Percentiles rank a stretch among this genome's conserved stretches.
Evolutionary conservation across 2,888 invertebrate species (phyloP).

Genomic region (Heliconius ismenius): DNA sequence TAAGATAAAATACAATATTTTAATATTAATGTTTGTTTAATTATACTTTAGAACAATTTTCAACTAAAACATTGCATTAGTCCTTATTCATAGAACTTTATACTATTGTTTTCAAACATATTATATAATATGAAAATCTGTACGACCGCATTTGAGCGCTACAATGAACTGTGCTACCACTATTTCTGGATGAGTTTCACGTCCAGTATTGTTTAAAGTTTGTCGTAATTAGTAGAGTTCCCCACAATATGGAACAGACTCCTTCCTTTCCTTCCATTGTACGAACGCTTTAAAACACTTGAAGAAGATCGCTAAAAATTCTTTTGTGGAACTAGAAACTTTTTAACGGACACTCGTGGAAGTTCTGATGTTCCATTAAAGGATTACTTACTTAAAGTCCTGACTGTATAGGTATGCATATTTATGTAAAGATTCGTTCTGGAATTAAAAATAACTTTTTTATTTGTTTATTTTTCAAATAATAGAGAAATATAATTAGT

Average conservation of each 20-base stretch:
- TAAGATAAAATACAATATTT: neutral
- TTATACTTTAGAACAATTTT: neutral
- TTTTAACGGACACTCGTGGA: neutral
- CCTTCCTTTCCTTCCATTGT: slow-evolving; percentile 75
- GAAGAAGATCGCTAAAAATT: slow-evolving; percentile 35
- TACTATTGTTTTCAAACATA: slow-evolving; percentile 77
- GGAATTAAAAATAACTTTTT: too few relatives aligned
- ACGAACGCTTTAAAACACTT: slow-evolving; percentile 49
- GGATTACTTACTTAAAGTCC: neutral
- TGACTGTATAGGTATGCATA: neutral
- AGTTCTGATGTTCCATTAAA: slow-evolving; percentile 9
- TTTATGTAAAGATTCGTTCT: neutral
- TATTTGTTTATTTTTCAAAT: too few relatives aligned
- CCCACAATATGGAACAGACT: slow-evolving; percentile 68
- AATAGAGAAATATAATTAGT: neutral
- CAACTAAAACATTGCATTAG: slow-evolving; percentile 6
- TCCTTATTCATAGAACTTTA: neutral
- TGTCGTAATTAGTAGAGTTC: slow-evolving; percentile 80
- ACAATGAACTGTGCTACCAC: slow-evolving; percentile 75
- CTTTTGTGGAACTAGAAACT: slow-evolving; percentile 15
- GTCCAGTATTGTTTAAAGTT: slow-evolving; percentile 82
- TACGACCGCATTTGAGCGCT: slow-evolving; percentile 76
- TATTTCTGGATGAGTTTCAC: slow-evolving; percentile 78
- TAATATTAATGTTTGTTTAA: neutral
- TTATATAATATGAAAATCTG: slow-evolving; percentile 73